Conservation (phyloP, 2,888 invertebrate species). For the Leucophora obtusa region DNA sequence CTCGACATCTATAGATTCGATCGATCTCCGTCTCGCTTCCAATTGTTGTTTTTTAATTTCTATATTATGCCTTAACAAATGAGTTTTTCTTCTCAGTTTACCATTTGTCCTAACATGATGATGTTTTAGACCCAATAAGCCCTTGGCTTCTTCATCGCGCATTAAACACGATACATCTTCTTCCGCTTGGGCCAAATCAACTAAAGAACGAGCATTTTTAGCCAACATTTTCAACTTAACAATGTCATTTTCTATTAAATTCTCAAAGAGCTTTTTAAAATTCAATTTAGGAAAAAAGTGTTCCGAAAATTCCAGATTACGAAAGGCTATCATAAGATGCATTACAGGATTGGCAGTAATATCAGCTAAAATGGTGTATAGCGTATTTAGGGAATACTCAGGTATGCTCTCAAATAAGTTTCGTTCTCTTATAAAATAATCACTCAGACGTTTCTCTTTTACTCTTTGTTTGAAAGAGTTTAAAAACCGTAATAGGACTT, state of each 20-base stretch:
- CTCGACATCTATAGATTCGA: conserved; percentile 81
- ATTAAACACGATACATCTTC: conserved; percentile 43
- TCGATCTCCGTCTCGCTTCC: conserved; percentile 71
- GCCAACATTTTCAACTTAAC: conserved; percentile 74
- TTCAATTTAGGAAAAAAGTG: conserved; percentile 84
- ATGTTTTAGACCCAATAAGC: conserved; percentile 80
- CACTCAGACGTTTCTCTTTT: conserved; percentile 82
- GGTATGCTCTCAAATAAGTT: conserved; percentile 87
- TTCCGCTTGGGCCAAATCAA: conserved; percentile 68
- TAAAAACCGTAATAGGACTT: conserved; percentile 83
- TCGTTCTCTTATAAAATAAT: conserved; percentile 86
- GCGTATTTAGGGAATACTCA: conserved; percentile 81
- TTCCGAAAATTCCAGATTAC: conserved; percentile 83
- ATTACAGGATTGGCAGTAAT: conserved; percentile 86
- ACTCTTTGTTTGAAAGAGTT: conserved; percentile 83
- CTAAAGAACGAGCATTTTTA: conserved; percentile 68
- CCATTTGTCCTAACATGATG: conserved; percentile 80
- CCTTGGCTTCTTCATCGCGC: conserved; percentile 76
- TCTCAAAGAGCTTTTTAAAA: conserved; percentile 80
- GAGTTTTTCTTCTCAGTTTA: conserved; percentile 80
- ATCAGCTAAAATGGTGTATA: conserved; percentile 84
- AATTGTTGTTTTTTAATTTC: conserved; percentile 68
- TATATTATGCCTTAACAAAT: conserved; percentile 70
- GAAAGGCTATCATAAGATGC: conserved; percentile 84
- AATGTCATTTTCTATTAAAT: conserved; percentile 81